Conservation (phyloP, 1,140 invertebrate species). For the Bicyclus anynana region DNA sequence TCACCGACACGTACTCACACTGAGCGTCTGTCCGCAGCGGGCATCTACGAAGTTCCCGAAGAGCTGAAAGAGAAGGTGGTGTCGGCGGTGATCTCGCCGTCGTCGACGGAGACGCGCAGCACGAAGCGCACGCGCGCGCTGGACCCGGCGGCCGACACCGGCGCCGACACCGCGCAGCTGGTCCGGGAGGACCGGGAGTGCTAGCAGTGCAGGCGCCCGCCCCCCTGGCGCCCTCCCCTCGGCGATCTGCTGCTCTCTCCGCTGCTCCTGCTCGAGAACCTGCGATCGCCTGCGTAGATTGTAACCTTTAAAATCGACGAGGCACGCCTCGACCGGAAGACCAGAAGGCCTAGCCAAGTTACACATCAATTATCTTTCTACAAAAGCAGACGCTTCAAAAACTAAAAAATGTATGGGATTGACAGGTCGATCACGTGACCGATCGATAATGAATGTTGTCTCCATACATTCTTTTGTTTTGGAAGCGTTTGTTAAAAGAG, state of each 20-base stretch:
- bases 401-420: too few species aligned
- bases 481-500: too few species aligned
- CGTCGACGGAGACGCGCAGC: slow-evolving; percentile 78
- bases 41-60: slow-evolving; percentile 88
- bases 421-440: too few species aligned
- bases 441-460: too few species aligned
- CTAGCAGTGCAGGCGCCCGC: slow-evolving; percentile 43
- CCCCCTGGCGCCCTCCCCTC: neutral
- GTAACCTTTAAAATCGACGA: neutral
- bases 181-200: slow-evolving; percentile 87
- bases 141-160: slow-evolving; percentile 91
- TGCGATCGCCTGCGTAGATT: neutral
- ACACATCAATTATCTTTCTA: too few species aligned
- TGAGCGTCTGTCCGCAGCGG: slow-evolving; percentile 46
- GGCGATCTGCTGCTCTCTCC: neutral
- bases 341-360: too few species aligned
- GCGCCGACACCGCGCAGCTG: slow-evolving; percentile 93
- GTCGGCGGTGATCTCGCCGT: slow-evolving; percentile 87
- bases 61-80: slow-evolving; percentile 83
- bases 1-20: neutral
- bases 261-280: neutral
- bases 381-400: too few species aligned
- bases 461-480: too few species aligned
- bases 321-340: too few species aligned
- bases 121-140: slow-evolving; percentile 77